Percentiles rank a stretch among this genome's conserved stretches.
Conservation (phyloP, 2,888 invertebrate genomes). For the Polietes domitor region DNA sequence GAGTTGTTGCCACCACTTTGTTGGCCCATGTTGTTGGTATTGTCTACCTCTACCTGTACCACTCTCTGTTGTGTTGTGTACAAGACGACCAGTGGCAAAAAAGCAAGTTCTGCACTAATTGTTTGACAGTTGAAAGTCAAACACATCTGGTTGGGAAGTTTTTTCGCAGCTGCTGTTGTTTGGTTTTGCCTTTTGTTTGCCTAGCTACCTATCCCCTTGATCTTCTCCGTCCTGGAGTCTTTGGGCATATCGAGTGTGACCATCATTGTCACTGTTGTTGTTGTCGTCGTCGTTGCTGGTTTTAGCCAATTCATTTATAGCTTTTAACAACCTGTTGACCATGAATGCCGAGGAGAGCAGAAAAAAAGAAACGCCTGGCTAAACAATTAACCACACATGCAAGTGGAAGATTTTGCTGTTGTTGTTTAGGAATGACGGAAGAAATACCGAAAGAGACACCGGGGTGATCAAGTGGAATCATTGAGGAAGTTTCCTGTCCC, state of each 20-base stretch:
- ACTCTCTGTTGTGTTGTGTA: background rate
- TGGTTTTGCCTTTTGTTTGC: background rate
- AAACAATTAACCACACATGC: background rate
- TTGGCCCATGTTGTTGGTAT: background rate
- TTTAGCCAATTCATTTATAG: conserved; percentile 21
- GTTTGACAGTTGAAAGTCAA: conserved; percentile 66
- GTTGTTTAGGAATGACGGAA: conserved; percentile 9
- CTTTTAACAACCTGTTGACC: conserved; percentile 55
- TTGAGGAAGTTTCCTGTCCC: background rate
- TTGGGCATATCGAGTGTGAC: conserved; percentile 6
- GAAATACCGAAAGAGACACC: background rate
- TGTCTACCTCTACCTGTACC: conserved; percentile 11
- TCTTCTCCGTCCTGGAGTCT: background rate
- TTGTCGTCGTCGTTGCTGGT: background rate
- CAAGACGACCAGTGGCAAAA: background rate
- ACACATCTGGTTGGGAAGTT: conserved; percentile 49
- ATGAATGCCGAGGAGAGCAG: conserved; percentile 39
- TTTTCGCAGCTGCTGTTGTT: too few relatives aligned
- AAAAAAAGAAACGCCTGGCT: background rate
- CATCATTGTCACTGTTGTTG: conserved; percentile 9
- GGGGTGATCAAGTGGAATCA: background rate
- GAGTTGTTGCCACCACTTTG: conserved; percentile 14
- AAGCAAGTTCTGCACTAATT: conserved; percentile 63
- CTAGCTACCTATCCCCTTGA: background rate
- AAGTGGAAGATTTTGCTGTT: background rate